These are phyloP conservation scores for Proteles cristata DNA, from an alignment of 2,113 vertebrate species.

Conservation along the genomic window DNA sequence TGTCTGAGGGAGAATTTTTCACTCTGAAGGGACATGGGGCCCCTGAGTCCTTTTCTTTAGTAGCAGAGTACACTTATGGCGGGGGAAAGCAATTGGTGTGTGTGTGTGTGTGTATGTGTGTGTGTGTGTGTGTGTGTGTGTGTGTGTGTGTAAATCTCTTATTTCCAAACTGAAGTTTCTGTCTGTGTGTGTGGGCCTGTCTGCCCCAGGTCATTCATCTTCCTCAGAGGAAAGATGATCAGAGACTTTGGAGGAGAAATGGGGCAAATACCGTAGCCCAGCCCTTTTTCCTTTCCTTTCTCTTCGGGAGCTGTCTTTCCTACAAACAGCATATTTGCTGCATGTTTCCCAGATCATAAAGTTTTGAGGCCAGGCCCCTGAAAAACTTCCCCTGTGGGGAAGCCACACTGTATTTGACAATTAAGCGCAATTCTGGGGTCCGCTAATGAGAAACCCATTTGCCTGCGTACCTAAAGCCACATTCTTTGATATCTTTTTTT, in stretches of 20 bases:
- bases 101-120: too few species aligned
- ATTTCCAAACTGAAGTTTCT: not conserved
- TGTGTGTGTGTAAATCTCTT: not conserved
- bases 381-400: not conserved
- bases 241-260: not conserved
- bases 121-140: fast-evolving
- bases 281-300: not conserved
- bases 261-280: fast-evolving
- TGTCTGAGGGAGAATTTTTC: not conserved
- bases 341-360: not conserved
- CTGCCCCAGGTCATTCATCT: not conserved
- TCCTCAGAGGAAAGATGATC: not conserved
- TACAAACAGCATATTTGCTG: not conserved
- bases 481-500: not conserved
- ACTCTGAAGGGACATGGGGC: not conserved
- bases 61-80: not conserved
- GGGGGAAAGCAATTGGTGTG: not conserved
- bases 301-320: not conserved
- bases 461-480: not conserved
- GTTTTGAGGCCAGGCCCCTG: not conserved
- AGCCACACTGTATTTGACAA: not conserved
- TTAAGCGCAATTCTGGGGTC: not conserved
- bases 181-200: not conserved
- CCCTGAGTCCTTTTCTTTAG: not conserved
- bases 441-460: not conserved